A percentile compares a stretch with the other conserved stretches of the same genome.
These are phyloP conservation scores for Stictonetta naevosa DNA, from an alignment of 2,113 vertebrate genomes.

Conservation along the genomic window DNA sequence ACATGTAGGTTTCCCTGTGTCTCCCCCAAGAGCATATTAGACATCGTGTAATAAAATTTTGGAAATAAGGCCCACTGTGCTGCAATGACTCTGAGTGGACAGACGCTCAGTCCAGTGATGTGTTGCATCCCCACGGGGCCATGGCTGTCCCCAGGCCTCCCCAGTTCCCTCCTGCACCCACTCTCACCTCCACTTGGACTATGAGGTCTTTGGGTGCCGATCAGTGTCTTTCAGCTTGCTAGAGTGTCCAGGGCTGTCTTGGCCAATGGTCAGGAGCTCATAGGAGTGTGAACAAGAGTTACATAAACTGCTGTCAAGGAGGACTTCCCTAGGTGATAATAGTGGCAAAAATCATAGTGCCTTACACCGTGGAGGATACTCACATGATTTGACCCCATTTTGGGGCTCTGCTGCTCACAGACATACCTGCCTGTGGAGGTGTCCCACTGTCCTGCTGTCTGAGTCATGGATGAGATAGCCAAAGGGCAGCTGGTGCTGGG, in stretches of 20 bases:
- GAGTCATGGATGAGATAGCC: fast-evolving
- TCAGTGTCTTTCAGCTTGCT: neutral
- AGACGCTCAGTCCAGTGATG: fast-evolving
- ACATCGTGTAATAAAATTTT: neutral
- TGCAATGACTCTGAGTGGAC: neutral
- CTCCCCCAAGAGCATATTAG: neutral
- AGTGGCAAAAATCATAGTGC: neutral
- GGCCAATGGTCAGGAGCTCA: neutral
- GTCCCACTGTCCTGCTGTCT: fast-evolving
- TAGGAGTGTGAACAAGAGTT: neutral
- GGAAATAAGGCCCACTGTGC: neutral
- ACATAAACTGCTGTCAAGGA: neutral
- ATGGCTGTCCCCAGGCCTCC: neutral
- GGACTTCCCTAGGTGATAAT: neutral
- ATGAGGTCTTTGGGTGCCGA: neutral
- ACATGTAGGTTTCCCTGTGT: neutral
- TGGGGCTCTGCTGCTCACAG: neutral
- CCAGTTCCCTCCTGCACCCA: neutral
- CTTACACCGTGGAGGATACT: neutral
- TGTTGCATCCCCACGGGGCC: fast-evolving
- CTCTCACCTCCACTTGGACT: neutral
- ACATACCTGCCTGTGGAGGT: neutral
- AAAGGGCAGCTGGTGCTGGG: neutral
- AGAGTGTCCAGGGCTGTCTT: neutral
- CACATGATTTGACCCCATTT: neutral